Evolutionary conservation across 2,888 invertebrate species (phyloP), one percentile per base, ranked within the genome.

Genomic region (Arge pagana): DNA sequence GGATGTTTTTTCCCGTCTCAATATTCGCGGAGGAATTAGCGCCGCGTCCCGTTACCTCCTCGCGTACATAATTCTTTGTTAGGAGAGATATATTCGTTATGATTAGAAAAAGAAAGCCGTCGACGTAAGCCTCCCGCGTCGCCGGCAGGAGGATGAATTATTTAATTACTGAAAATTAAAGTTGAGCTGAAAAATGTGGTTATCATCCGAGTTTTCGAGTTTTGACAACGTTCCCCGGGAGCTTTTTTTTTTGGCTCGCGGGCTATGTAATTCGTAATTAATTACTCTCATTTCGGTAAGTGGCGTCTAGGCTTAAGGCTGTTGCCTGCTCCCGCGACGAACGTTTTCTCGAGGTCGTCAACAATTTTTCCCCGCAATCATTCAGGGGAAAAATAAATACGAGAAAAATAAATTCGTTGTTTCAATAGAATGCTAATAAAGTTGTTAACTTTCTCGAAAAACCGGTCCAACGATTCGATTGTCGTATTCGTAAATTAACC

Each of bases 231-330:
- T n/a, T 50, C 41, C 41, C 43, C 31, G 45, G 43, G 28, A 19
- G 50, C 43, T 33, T 33, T 41, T 4, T 11, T 10, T 16, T 18
- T 24, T n/a, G 35, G 43, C 26, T 35, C 23, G 16, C 23, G 43
- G 19, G 35, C 42, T 35, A 43, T 51, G 36, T 51, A 33, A 43
- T 51, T 43, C 43, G 24, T 33, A 41, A 51, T 51, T 51, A 51
- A 51, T 51, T 51, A 42, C 50, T 43, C 42, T 42, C 50, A 51
- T 51, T 51, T 51, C 41, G 40, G 35, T 51, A 33, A 51, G 50
- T 42, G 43, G 35, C 28, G 28, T 41, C 36, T 41, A 41, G 39
- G 33, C 40, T 41, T 50, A 40, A 50, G 40, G 40, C 31, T 30
- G 15, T 31, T 40, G 49, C n/a, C 49, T 50, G 28, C 40, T 50